phyloP scores from a whole-genome alignment of 2,113 vertebrate species.

The Thalassarche chlororhynchos region DNA sequence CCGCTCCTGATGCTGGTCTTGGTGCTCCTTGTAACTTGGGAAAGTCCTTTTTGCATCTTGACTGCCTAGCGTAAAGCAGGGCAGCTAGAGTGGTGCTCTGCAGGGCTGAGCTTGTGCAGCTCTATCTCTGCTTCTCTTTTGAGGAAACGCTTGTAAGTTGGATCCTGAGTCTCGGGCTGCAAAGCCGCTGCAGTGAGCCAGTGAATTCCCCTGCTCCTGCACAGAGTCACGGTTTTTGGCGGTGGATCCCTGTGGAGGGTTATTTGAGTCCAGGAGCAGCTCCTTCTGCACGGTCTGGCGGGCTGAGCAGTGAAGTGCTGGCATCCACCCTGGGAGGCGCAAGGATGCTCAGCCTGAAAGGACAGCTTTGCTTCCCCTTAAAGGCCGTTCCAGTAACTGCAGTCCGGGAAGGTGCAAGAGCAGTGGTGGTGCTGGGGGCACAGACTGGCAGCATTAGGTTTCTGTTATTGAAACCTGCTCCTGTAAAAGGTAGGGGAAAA shows the following conservation, averaged over 20 bases:
- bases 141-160: neutral
- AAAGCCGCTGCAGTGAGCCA: fast-evolving
- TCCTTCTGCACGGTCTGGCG: neutral
- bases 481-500: neutral
- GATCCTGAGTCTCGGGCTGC: fast-evolving
- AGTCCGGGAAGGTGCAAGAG: fast-evolving
- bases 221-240: neutral
- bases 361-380: neutral
- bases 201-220: neutral
- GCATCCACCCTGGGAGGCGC: neutral
- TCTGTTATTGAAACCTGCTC: neutral
- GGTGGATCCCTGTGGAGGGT: neutral
- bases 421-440: neutral
- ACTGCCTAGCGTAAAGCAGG: neutral
- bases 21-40: neutral
- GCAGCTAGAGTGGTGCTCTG: too few relatives aligned
- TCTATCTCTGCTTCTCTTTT: neutral
- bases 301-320: neutral
- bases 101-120: neutral
- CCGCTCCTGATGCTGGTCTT: fast-evolving
- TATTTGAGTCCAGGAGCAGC: neutral
- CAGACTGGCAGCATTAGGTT: too few relatives aligned
- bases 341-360: neutral
- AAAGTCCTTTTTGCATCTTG: neutral
- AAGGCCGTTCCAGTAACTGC: neutral